Conservation (phyloP, 2,797 vertebrate genomes). For the Takifugu ocellatus region DNA sequence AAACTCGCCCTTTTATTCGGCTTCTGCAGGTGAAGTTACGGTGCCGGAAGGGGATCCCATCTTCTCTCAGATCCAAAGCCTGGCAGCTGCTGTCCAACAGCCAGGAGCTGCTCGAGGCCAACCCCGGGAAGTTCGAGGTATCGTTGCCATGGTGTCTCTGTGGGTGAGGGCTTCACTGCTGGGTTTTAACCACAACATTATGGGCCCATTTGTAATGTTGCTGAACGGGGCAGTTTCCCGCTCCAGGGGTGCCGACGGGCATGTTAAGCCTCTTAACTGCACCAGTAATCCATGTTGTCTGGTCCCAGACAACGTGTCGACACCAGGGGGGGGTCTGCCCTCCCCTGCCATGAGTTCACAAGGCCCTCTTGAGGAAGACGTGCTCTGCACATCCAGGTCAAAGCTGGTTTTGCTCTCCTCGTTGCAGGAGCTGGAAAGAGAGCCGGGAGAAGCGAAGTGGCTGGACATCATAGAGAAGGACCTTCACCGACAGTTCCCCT, state of each 20-base stretch:
- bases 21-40: conserved; percentile 84
- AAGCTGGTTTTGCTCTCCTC: background rate
- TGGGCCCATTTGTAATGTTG: conserved; percentile 6
- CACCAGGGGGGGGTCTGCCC: conserved; percentile 18
- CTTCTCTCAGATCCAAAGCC: conserved; percentile 84
- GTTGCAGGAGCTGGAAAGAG: conserved; percentile 83
- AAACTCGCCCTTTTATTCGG: too few species aligned
- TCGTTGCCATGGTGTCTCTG: background rate
- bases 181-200: conserved; percentile 8
- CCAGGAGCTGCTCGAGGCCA: conserved; percentile 83
- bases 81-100: conserved; percentile 92
- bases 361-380: background rate
- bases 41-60: conserved; percentile 90
- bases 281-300: conserved; percentile 52
- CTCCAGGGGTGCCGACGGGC: conserved; percentile 19
- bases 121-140: conserved; percentile 87
- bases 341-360: conserved; percentile 5
- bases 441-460: conserved; percentile 88
- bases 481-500: conserved; percentile 88
- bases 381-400: too few species aligned
- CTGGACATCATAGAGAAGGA: conserved; percentile 92
- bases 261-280: conserved; percentile 65
- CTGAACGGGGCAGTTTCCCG: conserved; percentile 24
- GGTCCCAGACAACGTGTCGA: conserved; percentile 10
- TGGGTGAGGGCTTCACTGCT: too few species aligned